These are phyloP conservation scores for Alloscopus bannaensis DNA, from an alignment of 2,888 invertebrate genomes.

Conservation along the genomic window DNA sequence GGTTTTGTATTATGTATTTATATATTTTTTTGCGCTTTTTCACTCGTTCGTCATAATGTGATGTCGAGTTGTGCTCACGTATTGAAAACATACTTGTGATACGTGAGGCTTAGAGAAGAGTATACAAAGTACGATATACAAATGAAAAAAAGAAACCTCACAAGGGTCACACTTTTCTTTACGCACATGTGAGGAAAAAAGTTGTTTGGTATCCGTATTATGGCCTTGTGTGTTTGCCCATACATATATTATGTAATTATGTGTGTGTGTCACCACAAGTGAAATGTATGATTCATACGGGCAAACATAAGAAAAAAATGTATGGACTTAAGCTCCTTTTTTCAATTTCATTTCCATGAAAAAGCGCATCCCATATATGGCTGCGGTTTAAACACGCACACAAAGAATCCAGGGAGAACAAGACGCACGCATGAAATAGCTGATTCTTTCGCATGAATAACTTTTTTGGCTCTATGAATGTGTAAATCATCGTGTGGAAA, in stretches of 20 bases:
- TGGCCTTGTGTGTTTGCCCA: neutral
- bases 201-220: no score
- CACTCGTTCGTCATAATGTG: no score
- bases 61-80: no score
- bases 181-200: no score
- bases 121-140: no score
- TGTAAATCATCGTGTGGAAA: slow-evolving; percentile 31
- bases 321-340: neutral
- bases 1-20: no score
- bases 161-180: no score
- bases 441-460: slow-evolving; percentile 55
- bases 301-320: neutral
- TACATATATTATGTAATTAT: slow-evolving; percentile 27
- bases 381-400: neutral
- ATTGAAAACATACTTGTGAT: no score
- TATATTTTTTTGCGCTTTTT: no score
- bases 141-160: no score
- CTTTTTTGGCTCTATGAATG: slow-evolving; percentile 44
- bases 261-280: slow-evolving; percentile 49
- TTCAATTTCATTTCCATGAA: neutral
- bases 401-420: slow-evolving; percentile 29
- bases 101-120: no score
- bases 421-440: slow-evolving; percentile 50
- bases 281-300: slow-evolving; percentile 35
- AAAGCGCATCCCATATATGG: neutral